A percentile compares a stretch with the other conserved stretches of the same genome.
Conservation (phyloP, 1,140 invertebrate species). For the Neodiprion fabricii region DNA sequence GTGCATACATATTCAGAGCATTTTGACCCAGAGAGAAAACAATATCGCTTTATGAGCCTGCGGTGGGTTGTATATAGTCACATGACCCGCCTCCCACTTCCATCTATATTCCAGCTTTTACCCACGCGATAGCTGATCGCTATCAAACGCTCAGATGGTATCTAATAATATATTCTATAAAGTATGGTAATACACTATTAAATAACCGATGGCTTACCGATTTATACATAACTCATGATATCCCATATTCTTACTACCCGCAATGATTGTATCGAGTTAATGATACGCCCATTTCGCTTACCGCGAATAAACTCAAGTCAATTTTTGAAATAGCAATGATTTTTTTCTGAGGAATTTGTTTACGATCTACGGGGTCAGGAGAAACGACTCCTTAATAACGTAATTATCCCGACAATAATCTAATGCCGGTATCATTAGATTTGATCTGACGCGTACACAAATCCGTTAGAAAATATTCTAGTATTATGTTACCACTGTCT, state of each 20-base stretch:
- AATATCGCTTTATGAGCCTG: conserved; percentile 25
- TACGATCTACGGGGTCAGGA: too few relatives aligned
- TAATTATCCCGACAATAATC: too few relatives aligned
- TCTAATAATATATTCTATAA: conserved; percentile 1
- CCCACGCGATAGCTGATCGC: background rate
- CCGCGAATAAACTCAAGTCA: too few relatives aligned
- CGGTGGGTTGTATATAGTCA: background rate
- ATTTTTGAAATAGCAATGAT: too few relatives aligned
- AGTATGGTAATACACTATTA: background rate
- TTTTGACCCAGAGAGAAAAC: conserved; percentile 21
- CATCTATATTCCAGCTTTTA: background rate
- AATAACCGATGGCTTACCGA: background rate
- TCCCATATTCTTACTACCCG: too few relatives aligned
- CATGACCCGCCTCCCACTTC: background rate
- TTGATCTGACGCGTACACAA: background rate
- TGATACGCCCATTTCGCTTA: too few relatives aligned
- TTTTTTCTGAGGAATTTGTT: too few relatives aligned
- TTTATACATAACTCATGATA: too few relatives aligned
- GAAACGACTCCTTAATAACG: too few relatives aligned
- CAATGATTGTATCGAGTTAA: too few relatives aligned
- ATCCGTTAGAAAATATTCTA: background rate
- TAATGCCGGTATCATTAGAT: conserved; percentile 25
- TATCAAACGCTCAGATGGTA: background rate
- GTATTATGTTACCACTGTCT: background rate
- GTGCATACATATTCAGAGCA: conserved; percentile 31